Conservation (phyloP, 1,140 invertebrate genomes). For the Musca vetustissima region DNA sequence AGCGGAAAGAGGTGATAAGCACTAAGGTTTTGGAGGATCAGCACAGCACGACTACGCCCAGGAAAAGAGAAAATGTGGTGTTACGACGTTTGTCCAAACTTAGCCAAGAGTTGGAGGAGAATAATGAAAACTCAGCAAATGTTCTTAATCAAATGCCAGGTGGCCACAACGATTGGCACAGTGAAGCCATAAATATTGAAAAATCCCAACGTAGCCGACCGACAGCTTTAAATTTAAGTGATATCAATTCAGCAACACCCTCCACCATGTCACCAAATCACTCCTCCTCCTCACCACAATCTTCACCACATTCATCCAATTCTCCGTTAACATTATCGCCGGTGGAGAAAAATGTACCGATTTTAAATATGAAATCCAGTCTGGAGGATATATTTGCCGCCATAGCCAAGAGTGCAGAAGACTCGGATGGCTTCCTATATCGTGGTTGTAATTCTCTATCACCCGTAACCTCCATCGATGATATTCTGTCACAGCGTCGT, state of each 20-base stretch:
- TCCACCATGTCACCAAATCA: conserved; percentile 39
- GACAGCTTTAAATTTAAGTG: conserved; percentile 9
- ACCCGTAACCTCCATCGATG: conserved; percentile 51
- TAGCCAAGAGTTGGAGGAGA: conserved; percentile 33
- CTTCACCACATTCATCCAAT: conserved; percentile 27
- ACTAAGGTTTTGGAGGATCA: not conserved
- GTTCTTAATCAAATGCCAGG: conserved; percentile 42
- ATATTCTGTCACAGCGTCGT: conserved; percentile 47
- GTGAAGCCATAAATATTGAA: conserved; percentile 28
- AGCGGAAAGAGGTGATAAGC: not conserved
- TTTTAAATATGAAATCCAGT: conserved; percentile 46
- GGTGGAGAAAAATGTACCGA: conserved; percentile 35
- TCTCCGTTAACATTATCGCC: conserved; percentile 39
- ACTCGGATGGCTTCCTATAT: conserved; percentile 19
- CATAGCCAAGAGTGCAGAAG: conserved; percentile 45
- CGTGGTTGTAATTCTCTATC: conserved; percentile 33
- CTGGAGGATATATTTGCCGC: conserved; percentile 51
- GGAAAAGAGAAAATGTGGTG: conserved; percentile 8
- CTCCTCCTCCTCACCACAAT: conserved; percentile 30
- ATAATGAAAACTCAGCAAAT: conserved; percentile 47
- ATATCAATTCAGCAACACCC: conserved; percentile 45
- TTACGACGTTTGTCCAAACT: conserved; percentile 33
- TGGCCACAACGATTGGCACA: conserved; percentile 21
- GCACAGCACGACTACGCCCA: not conserved
- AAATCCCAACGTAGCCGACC: conserved; percentile 24